Base-by-base conservation (phyloP, 2,797 vertebrate species). In the Sphenopsis melanotis region DNA sequence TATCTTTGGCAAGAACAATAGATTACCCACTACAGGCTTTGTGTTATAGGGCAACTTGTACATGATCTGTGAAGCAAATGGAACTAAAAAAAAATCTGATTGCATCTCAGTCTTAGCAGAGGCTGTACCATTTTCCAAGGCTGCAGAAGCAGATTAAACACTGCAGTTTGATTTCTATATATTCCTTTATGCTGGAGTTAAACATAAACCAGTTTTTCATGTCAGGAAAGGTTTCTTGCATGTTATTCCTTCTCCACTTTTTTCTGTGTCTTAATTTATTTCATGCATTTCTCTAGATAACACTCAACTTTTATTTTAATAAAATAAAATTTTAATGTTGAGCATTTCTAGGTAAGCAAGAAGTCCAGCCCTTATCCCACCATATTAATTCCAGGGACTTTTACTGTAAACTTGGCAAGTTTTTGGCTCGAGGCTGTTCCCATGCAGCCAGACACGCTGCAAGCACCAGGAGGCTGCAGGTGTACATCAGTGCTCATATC, bases 31-130 rank as follows among this genome's bases (percentile, higher is more conserved):
- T 70, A 11, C 37, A 70, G 74, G 49, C 27, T 15, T 76, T 68
- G 24, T 47, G 39, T 86, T 90, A 66, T 10, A 91, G 78, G 83
- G 66, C 70, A 94, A 66, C 47, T 79, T 60, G 65, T 76, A 79
- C 63, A 39, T 86, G 50, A 76, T 63, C 69, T 72, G 59, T 79
- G 80, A 94, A 84, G 52, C 74, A 90, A 84, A 84, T 74, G 15
- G 44, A 84, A 89, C 26, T 10, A 17, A 87, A 88, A 86, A 71
- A 61, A 21, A 69, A 24, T 13, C 26, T 30, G 47, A 55, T 86
- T 91, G 24, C 10, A 44, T 22, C n/a, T 77, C 23, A 29, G 42
- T 37, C 30, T 86, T 81, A 37, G 39, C 12, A 75, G 50, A 63
- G 23, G 36, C 15, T 6, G 1, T 52, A 24, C n/a, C 8, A 32